Base-by-base conservation (phyloP, 2,888 invertebrate genomes). In the Julus scanicus region DNA sequence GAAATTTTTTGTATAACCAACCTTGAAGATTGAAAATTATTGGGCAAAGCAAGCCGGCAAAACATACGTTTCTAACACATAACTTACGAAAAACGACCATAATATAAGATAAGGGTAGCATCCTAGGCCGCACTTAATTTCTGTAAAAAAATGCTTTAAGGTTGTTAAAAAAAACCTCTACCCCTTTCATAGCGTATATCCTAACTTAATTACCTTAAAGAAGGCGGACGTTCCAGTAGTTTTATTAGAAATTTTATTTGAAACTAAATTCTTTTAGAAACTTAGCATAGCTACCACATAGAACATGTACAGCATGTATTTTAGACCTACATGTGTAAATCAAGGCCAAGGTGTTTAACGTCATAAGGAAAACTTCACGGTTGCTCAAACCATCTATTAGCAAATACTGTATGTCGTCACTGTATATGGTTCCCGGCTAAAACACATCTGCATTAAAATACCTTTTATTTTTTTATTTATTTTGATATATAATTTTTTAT, bases 21-120 rank as follows among this genome's bases (percentile, higher is more conserved):
- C 71, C 71, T 71, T 71, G 71, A 71, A 71, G 29, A 71, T 71
- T 5, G 20, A 71, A 71, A 71, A 71, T 71, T 71, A 71, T 71
- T 71, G 71, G 71, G 71, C 71, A 29, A 29, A 6, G 29, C 71
- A 71, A 17, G 15, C 53, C 53, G 11, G 13, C 53, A 53, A 53
- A 71, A 29, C 8, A 71, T 20, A 20, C 29, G 71, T 71, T 29
- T 71, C 29, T 8, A 63, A 20, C 71, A 71, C 71, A 71, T 71
- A 71, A 71, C 71, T 71, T 29, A 4, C 8, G 20, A 71, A 71
- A 63, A 71, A 9, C 17, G 4, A 17, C 9, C 29, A 71, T 29
- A 71, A 71, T 0, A 29, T 29, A 29, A 71, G 20, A 71, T 29
- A 11, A 17, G 71, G 71, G 29, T 71, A 71, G 71, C 71, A 71